Base-by-base conservation (phyloP, 2,888 invertebrate species). In the Teleogryllus oceanicus region DNA sequence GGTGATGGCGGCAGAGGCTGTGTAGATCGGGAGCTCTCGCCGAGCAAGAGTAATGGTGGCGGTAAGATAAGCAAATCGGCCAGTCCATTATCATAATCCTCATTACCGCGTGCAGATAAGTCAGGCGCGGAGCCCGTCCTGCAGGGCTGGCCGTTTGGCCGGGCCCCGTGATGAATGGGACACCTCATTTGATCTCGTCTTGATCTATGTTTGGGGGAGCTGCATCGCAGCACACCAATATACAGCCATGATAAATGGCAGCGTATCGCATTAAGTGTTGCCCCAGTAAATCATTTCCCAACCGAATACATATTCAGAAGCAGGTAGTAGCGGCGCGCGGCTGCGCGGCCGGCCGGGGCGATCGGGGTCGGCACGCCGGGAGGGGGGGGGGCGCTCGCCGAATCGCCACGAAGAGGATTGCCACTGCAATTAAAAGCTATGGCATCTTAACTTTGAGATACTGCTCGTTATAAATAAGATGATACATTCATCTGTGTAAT, bases 141-240 rank as follows among this genome's bases (percentile, higher is more conserved):
- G 62, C 62, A n/a, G 62, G 16, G 62, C 62, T 13, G 62, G 13
- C 62, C 62, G n/a, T 62, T 62, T 62, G 62, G 62, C 62, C 62
- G 62, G n/a, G 13, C 78, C 50, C 18, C 51, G 20, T 78, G 78
- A 78, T 78, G 62, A 51, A 78, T 62, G 16, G 78, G 78, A 78
- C 78, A 51, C 24, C 78, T 78, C 51, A 78, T 78, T 78, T 78
- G 78, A 78, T 78, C 24, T 78, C 62, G 51, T 51, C 37, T 78
- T 78, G 78, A 78, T 78, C 20, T 62, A 78, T 78, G 78, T 18
- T 78, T 78, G 78, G 78, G 78, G 51, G 20, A 24, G 78, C 24
- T 78, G 78, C 78, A 62, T 51, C 24, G 78, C 78, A 50, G 50
- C 50, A 62, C 51, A 78, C 50, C 78, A 51, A 78, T 51, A 50